A percentile compares a stretch with the other conserved stretches of the same genome.
Evolutionary conservation across 2,888 invertebrate species (phyloP).

Genomic region (Pseudococcus longispinus): DNA sequence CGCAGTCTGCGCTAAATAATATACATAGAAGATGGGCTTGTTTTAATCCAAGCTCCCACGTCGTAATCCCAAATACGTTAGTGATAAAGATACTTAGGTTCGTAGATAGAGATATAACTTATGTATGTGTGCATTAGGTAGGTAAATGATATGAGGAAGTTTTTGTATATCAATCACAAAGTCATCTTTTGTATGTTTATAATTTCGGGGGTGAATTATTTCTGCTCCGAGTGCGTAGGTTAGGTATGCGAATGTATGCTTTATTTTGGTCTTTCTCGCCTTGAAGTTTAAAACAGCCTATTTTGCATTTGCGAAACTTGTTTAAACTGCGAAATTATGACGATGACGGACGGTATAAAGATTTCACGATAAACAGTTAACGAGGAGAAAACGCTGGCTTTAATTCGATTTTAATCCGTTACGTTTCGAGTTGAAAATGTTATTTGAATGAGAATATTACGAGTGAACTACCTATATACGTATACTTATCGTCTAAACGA

Average conservation of each 20-base stretch:
- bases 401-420: slow-evolving; percentile 25
- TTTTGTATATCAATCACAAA: slow-evolving; percentile 28
- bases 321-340: not conserved
- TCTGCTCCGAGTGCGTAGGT: not conserved
- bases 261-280: not conserved
- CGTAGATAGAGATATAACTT: not conserved
- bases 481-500: not conserved
- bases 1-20: not conserved
- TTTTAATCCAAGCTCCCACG: not conserved
- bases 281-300: not conserved
- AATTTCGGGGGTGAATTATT: not conserved
- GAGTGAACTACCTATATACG: not conserved
- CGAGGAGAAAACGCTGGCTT: not conserved
- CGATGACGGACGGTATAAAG: not conserved
- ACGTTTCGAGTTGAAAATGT: slow-evolving; percentile 5
- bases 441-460: slow-evolving; percentile 7
- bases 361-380: not conserved
- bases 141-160: not conserved
- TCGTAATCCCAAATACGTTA: slow-evolving; percentile 22
- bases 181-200: not conserved
- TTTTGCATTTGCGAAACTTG: not conserved
- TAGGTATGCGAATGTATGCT: not conserved
- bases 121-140: not conserved
- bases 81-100: not conserved
- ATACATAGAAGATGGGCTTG: not conserved